Percentiles rank a stretch among this genome's conserved stretches.
Evolutionary conservation across 2,113 vertebrate species (phyloP).

Genomic region (Sander vitreus): DNA sequence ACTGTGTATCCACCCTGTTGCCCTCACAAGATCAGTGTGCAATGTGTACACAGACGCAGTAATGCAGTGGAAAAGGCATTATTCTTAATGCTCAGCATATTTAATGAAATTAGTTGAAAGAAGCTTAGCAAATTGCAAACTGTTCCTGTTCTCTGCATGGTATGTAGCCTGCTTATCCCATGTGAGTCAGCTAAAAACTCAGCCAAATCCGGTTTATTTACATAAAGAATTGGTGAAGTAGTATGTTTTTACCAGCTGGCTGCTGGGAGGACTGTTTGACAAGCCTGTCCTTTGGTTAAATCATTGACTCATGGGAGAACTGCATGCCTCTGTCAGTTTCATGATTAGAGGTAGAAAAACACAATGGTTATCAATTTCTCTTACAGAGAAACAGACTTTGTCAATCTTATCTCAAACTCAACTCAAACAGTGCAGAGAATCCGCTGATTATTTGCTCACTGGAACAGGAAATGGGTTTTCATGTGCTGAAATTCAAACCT

Average conservation of each 20-base stretch:
- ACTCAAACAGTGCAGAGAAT: slow-evolving; percentile 23
- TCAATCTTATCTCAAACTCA: slow-evolving; percentile 54
- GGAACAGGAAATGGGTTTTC: slow-evolving; percentile 22
- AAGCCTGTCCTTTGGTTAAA: slow-evolving; percentile 4
- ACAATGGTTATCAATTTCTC: slow-evolving; percentile 28
- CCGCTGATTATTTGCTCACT: slow-evolving; percentile 44
- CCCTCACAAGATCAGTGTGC: slow-evolving; percentile 13
- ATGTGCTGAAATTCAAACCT: slow-evolving; percentile 19
- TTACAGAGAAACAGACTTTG: slow-evolving; percentile 19
- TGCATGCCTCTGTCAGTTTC: not conserved
- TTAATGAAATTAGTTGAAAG: slow-evolving; percentile 52
- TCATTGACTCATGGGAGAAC: slow-evolving; percentile 24
- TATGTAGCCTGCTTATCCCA: slow-evolving; percentile 30
- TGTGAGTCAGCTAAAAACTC: slow-evolving; percentile 52
- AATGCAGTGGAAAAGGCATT: not conserved
- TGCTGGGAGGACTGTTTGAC: not conserved
- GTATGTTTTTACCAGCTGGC: not conserved
- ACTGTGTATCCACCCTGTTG: slow-evolving; percentile 21
- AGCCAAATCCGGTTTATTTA: slow-evolving; percentile 39
- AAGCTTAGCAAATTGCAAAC: slow-evolving; percentile 55
- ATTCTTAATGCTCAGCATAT: slow-evolving; percentile 30
- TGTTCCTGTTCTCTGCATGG: slow-evolving; percentile 23
- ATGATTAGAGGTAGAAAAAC: slow-evolving; percentile 22
- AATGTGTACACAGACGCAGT: slow-evolving; percentile 17
- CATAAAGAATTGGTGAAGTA: slow-evolving; percentile 13